These are phyloP conservation scores for Eulemur macaco DNA, from an alignment of 2,113 vertebrate genomes.

Conservation along the genomic window DNA sequence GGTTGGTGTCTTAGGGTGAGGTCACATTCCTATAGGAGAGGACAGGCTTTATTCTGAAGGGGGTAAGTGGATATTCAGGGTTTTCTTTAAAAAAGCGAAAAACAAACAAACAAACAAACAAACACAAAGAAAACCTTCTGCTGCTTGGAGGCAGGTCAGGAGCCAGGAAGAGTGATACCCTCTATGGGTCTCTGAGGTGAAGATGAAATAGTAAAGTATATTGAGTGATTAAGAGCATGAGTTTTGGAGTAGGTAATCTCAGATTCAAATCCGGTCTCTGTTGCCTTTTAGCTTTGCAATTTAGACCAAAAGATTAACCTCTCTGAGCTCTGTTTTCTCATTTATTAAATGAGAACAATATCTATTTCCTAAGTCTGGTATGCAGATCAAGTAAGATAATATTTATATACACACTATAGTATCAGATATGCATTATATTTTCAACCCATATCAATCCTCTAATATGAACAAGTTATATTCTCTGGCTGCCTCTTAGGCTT, in stretches of 20 bases:
- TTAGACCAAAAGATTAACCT: neutral
- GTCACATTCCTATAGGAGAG: neutral
- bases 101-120: neutral
- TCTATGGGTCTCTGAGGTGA: neutral
- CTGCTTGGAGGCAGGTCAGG: neutral
- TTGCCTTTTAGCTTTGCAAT: neutral
- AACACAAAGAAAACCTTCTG: neutral
- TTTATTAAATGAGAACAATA: neutral
- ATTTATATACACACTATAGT: neutral
- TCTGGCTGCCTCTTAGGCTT: neutral
- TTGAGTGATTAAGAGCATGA: neutral
- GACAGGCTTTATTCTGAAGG: neutral
- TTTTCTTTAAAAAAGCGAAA: neutral
- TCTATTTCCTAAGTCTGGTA: neutral
- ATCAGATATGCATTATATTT: neutral
- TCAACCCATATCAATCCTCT: neutral
- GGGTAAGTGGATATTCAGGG: neutral
- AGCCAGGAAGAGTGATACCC: neutral
- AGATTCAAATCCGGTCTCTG: neutral
- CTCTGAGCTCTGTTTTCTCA: neutral
- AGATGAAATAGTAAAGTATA: neutral
- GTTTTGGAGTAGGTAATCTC: neutral
- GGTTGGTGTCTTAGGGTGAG: neutral
- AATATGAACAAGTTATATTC: neutral
- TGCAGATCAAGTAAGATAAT: neutral